A percentile compares a stretch with the other conserved stretches of the same genome.
These are phyloP conservation scores for Diorhabda elongata DNA, from an alignment of 1,140 invertebrate species.

Conservation along the genomic window DNA sequence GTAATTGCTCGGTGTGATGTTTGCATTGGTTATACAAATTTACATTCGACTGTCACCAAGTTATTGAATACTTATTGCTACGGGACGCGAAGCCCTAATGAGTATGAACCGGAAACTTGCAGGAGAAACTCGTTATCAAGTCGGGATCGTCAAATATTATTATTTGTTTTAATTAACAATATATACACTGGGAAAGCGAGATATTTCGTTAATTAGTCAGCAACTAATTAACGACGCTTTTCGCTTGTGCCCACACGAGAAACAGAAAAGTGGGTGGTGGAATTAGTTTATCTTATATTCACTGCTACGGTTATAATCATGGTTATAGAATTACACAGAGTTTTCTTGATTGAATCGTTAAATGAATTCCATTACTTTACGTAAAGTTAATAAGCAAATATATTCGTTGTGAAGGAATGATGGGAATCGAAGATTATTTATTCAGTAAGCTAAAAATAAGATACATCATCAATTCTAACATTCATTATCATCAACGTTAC, in stretches of 20 bases:
- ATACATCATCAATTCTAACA: too few species aligned
- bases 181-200: conserved; percentile 14
- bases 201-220: conserved; percentile 18
- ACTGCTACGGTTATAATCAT: background rate
- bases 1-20: conserved; percentile 45
- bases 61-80: conserved; percentile 39
- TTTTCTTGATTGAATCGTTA: too few species aligned
- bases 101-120: conserved; percentile 30
- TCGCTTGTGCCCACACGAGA: background rate
- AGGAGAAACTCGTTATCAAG: conserved; percentile 28
- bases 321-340: too few species aligned
- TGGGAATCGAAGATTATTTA: too few species aligned
- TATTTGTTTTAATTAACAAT: conserved; percentile 31
- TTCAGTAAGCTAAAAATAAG: too few species aligned
- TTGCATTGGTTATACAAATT: conserved; percentile 43
- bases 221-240: conserved; percentile 9
- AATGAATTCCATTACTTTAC: too few species aligned
- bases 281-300: background rate
- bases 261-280: background rate
- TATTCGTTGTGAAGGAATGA: too few species aligned
- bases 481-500: too few species aligned
- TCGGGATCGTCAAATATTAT: conserved; percentile 30
- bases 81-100: conserved; percentile 23
- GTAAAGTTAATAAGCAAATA: too few species aligned
- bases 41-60: conserved; percentile 39